These are phyloP conservation scores for Athene noctua DNA, from an alignment of 2,113 vertebrate species.

Conservation along the genomic window DNA sequence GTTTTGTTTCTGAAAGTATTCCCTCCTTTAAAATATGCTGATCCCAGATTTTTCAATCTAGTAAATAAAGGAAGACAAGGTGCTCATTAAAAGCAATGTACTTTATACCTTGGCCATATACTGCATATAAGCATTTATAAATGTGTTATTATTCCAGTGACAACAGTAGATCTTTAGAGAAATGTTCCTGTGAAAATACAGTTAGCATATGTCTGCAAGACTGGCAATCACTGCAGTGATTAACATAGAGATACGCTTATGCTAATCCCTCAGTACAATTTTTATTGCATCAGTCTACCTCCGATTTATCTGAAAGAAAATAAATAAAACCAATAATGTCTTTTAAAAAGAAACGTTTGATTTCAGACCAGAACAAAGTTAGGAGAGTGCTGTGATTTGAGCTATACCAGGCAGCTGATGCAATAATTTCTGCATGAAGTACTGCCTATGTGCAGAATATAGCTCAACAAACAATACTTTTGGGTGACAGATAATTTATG, in stretches of 20 bases:
- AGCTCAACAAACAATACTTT: not conserved
- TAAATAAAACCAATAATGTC: not conserved
- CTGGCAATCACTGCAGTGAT: not conserved
- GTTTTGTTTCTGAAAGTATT: not conserved
- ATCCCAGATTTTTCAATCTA: not conserved
- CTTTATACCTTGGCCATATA: not conserved
- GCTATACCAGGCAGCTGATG: not conserved
- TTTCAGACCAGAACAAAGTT: not conserved
- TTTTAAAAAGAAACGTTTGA: not conserved
- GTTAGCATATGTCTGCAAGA: rapidly evolving
- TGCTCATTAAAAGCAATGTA: not conserved
- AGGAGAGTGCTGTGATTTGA: not conserved
- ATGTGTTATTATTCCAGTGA: not conserved
- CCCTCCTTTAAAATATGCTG: not conserved
- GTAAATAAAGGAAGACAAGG: not conserved
- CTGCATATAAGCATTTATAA: not conserved
- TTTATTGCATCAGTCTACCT: not conserved
- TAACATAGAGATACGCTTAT: not conserved
- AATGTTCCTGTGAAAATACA: not conserved
- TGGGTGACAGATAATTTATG: not conserved
- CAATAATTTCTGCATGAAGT: not conserved
- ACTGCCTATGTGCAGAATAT: not conserved
- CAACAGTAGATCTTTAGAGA: not conserved
- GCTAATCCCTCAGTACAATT: not conserved
- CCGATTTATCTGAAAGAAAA: not conserved